Base-by-base conservation (phyloP, 2,888 invertebrate genomes). In the Odontomyia ornata region DNA sequence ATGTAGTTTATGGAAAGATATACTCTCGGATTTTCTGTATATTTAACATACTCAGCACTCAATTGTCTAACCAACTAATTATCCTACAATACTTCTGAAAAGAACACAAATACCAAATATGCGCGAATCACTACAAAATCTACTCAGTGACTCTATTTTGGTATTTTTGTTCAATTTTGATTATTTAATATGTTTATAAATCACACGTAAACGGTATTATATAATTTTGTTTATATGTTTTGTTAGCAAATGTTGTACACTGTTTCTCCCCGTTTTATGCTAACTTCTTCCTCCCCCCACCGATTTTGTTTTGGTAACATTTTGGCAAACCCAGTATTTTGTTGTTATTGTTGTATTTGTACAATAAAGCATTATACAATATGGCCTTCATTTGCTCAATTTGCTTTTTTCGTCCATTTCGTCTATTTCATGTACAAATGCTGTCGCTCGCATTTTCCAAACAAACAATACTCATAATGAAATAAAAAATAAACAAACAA, bases 341-440 rank as follows among this genome's bases (percentile, higher is more conserved):
- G n/a, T 52, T 52, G 15, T 15, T 52, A 4, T 52, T 60, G 25
- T 60, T 1, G 60, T 60, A 25, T 60, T 23, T 60, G 60, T 60
- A 60, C 60, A 60, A 60, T 60, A 52, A 52, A 52, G 18, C 52
- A 52, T 52, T 52, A n/a, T 52, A 52, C 52, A 52, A 52, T 52
- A 52, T 52, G 52, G 52, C 18, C 52, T 52, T 69, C 69, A 69
- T 69, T 47, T 46, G 69, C 69, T 69, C 27, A 69, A 69, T 69
- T 36, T 36, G 65, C 65, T 65, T 62, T 67, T 69, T 27, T 69
- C 69, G 69, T 69, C 69, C 69, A 47, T 69, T 36, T 69, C 30
- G 30, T 28, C 69, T 23, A 23, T 69, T 69, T 46, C 69, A 69
- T 69, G 69, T 69, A 69, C 46, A 69, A 69, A 69, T 69, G 69